These are phyloP conservation scores for Drosophila prostipennis DNA, from an alignment of 2,888 invertebrate genomes.

Conservation along the genomic window DNA sequence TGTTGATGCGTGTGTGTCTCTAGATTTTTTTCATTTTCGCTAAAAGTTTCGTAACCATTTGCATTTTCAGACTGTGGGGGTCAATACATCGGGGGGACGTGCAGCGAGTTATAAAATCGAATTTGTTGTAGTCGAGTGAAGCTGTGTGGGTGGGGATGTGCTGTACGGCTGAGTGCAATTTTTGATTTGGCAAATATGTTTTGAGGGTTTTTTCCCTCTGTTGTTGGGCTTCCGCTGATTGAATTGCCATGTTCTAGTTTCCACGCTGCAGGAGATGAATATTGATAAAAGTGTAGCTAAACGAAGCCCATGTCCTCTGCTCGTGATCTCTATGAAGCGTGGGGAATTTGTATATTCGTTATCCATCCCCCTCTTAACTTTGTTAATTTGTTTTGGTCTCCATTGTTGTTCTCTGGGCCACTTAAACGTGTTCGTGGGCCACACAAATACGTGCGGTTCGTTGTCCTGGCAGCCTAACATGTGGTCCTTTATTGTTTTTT, in stretches of 20 bases:
- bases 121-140: slow-evolving; percentile 62
- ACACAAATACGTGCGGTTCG: slow-evolving; percentile 33
- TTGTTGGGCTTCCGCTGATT: slow-evolving; percentile 59
- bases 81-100: slow-evolving; percentile 11
- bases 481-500: slow-evolving; percentile 32
- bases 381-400: slow-evolving; percentile 64
- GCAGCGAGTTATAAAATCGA: slow-evolving; percentile 64
- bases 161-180: slow-evolving; percentile 50
- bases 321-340: background rate
- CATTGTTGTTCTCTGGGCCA: slow-evolving; percentile 56
- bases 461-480: slow-evolving; percentile 43
- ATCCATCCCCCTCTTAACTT: slow-evolving; percentile 14
- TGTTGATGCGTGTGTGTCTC: slow-evolving; percentile 26
- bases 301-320: slow-evolving; percentile 1
- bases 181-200: slow-evolving; percentile 69
- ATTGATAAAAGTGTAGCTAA: slow-evolving; percentile 16
- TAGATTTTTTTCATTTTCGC: slow-evolving; percentile 36
- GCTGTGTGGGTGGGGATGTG: background rate
- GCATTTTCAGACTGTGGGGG: slow-evolving; percentile 40
- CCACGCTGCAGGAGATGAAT: slow-evolving; percentile 21
- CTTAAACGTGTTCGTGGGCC: slow-evolving; percentile 48
- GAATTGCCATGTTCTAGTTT: slow-evolving; percentile 59
- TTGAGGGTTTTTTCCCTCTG: slow-evolving; percentile 17
- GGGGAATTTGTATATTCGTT: slow-evolving; percentile 11
- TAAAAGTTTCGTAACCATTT: slow-evolving; percentile 51